Conservation (phyloP, 2,888 invertebrate genomes). For the Oligia fasciuncula region DNA sequence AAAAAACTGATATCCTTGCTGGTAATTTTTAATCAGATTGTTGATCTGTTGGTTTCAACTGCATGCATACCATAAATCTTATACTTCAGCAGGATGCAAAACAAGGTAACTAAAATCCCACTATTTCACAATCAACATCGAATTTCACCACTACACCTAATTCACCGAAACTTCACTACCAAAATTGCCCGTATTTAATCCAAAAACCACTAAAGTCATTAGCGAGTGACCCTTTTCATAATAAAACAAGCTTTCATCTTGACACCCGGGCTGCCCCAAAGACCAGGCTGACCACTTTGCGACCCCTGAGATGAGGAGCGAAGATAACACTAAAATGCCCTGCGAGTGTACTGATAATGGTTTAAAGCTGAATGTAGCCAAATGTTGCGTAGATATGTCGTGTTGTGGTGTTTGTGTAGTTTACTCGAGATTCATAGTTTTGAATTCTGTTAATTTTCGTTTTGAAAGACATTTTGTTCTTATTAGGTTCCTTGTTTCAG, state of each 20-base stretch:
- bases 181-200: constrained; percentile 64
- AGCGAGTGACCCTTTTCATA: constrained; percentile 84
- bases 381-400: constrained; percentile 75
- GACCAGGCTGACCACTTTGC: constrained; percentile 67
- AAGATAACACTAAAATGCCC: constrained; percentile 84
- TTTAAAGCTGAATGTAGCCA: constrained; percentile 83
- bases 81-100: neutral
- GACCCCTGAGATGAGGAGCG: constrained; percentile 83
- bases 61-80: neutral
- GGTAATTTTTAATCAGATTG: neutral
- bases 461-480: neutral
- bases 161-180: constrained; percentile 22
- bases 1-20: neutral
- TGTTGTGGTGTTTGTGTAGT: constrained; percentile 65
- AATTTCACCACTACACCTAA: constrained; percentile 6
- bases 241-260: constrained; percentile 83
- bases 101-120: neutral
- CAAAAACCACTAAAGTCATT: constrained; percentile 82
- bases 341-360: constrained; percentile 84
- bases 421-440: constrained; percentile 18
- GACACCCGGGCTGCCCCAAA: constrained; percentile 81
- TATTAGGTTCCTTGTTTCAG: too few relatives aligned
- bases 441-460: neutral
- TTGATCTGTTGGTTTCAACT: neutral
- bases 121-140: neutral